phyloP scores from a whole-genome alignment of 1,140 invertebrate genomes.

The Conus ventricosus region DNA sequence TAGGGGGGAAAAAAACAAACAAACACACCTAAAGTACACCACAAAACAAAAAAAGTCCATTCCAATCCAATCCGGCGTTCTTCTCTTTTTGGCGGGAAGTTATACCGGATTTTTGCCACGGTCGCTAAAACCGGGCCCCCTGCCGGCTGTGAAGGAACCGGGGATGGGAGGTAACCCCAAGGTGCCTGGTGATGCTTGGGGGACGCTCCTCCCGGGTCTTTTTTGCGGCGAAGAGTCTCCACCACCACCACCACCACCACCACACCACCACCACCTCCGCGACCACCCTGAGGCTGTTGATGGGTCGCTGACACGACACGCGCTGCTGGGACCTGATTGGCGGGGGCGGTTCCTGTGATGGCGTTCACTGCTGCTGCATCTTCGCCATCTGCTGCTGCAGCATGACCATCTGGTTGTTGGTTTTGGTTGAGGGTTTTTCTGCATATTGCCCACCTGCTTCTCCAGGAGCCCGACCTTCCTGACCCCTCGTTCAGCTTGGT shows the following conservation, averaged over 20 bases:
- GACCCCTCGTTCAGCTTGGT: conserved; percentile 23
- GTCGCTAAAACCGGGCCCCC: too few species aligned
- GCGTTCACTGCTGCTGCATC: conserved; percentile 5
- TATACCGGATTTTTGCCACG: too few species aligned
- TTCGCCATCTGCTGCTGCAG: conserved; percentile 2
- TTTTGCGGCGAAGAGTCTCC: background rate
- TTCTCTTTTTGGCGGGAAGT: too few species aligned
- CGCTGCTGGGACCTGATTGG: background rate
- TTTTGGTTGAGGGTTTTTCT: background rate
- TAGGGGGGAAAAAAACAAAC: too few species aligned
- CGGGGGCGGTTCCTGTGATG: background rate
- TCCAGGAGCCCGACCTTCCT: conserved; percentile 21
- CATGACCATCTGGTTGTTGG: background rate
- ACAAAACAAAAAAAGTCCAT: too few species aligned
- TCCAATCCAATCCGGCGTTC: too few species aligned
- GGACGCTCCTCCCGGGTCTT: too few species aligned
- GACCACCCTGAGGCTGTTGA: background rate
- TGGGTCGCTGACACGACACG: background rate
- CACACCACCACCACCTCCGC: background rate
- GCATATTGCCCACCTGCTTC: background rate
- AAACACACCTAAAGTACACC: too few species aligned
- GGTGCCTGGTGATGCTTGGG: background rate
- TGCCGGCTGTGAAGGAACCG: background rate
- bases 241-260: too few species aligned
- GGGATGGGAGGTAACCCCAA: background rate